Percentiles rank a stretch among this genome's conserved stretches.
phyloP scores from a whole-genome alignment of 2,797 vertebrate genomes.

The Leptodactylus fallax region DNA sequence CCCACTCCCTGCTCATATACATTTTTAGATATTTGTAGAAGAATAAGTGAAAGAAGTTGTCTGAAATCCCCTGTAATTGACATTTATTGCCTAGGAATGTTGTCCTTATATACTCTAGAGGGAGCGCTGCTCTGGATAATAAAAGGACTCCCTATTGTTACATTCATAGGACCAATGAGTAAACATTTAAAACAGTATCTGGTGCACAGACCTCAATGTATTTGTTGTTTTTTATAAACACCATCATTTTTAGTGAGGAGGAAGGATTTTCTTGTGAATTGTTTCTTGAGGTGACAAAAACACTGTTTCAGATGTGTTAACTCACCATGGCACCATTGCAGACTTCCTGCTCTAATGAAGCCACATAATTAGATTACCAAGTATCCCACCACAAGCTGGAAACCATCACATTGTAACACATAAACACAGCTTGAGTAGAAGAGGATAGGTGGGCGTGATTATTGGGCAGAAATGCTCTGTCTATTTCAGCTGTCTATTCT shows the following conservation, averaged over 20 bases:
- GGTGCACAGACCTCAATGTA: no score
- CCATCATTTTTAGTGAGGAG: background rate
- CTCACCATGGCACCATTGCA: background rate
- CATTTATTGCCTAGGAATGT: no score
- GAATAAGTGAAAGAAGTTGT: no score
- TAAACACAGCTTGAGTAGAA: background rate
- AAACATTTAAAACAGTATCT: no score
- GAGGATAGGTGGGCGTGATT: background rate
- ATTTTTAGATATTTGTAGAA: no score
- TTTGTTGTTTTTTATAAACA: no score
- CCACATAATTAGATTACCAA: conserved; percentile 3
- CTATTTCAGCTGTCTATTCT: background rate
- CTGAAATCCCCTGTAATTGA: no score
- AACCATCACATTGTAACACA: background rate
- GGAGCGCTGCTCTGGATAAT: no score
- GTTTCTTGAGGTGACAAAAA: background rate
- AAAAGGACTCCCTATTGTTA: no score
- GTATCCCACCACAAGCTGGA: background rate
- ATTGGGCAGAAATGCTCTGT: background rate
- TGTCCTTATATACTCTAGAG: no score
- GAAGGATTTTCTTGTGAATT: background rate
- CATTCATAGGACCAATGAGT: no score
- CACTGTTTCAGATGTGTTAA: background rate
- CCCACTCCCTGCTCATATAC: no score
- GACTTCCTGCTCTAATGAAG: background rate